These are phyloP conservation scores for Octodon degus DNA, from an alignment of 2,113 vertebrate species.

Conservation along the genomic window DNA sequence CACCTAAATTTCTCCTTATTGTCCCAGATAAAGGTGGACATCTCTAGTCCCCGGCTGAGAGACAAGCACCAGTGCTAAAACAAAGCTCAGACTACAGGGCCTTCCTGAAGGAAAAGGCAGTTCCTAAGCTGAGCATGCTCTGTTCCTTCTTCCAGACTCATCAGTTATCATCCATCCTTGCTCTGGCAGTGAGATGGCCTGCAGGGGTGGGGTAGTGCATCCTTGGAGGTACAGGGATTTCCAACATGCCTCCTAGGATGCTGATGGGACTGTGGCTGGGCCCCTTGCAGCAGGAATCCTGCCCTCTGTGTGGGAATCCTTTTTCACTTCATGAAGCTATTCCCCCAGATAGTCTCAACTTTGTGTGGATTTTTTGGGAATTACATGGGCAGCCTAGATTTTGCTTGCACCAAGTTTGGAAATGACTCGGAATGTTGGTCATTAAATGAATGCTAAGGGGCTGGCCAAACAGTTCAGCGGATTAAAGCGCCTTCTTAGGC, in stretches of 20 bases:
- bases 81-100: neutral
- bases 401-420: neutral
- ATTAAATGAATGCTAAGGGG: neutral
- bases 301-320: neutral
- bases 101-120: neutral
- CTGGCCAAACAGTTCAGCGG: no score
- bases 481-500: no score
- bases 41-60: neutral
- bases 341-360: neutral
- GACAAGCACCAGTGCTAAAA: neutral
- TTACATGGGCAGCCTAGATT: neutral
- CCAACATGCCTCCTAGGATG: neutral
- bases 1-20: neutral
- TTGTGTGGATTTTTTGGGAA: conserved; percentile 4
- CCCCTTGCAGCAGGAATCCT: neutral
- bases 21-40: neutral
- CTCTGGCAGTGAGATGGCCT: neutral
- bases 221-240: neutral
- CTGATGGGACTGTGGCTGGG: neutral
- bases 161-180: neutral
- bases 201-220: neutral
- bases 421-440: neutral
- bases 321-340: neutral
- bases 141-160: neutral
- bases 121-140: neutral